These are phyloP conservation scores for Argyrosomus japonicus DNA, from an alignment of 2,113 vertebrate genomes.

Conservation along the genomic window DNA sequence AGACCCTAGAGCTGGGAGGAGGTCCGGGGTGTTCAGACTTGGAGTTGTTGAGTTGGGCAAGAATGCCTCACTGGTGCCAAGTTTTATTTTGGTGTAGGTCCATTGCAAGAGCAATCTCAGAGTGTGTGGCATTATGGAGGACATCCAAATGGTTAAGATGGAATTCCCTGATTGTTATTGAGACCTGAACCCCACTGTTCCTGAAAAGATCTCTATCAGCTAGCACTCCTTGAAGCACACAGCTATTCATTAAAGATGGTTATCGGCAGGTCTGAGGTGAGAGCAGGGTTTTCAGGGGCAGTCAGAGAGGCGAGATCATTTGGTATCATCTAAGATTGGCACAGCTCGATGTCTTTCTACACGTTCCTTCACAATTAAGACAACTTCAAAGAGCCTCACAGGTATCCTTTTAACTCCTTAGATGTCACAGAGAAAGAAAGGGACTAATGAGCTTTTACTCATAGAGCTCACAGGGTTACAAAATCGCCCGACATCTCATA, in stretches of 20 bases:
- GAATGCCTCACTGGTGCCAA: slow-evolving; percentile 78
- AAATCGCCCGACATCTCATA: slow-evolving; percentile 42
- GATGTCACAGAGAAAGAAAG: slow-evolving; percentile 47
- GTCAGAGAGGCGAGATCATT: slow-evolving; percentile 71
- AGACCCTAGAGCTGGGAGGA: slow-evolving; percentile 60
- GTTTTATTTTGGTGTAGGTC: slow-evolving; percentile 86
- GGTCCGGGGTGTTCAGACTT: slow-evolving; percentile 60
- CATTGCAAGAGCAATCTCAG: slow-evolving; percentile 83
- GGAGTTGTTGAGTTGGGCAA: slow-evolving; percentile 69
- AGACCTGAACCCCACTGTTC: slow-evolving; percentile 84
- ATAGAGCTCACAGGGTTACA: slow-evolving; percentile 41
- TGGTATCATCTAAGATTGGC: slow-evolving; percentile 64
- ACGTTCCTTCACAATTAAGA: slow-evolving; percentile 67
- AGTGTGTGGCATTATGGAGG: slow-evolving; percentile 89
- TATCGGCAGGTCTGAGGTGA: slow-evolving; percentile 76
- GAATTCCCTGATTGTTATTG: slow-evolving; percentile 85
- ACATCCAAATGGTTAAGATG: slow-evolving; percentile 87
- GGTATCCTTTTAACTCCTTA: slow-evolving; percentile 53
- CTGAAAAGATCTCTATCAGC: slow-evolving; percentile 85
- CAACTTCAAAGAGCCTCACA: slow-evolving; percentile 67
- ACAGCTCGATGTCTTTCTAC: slow-evolving; percentile 22
- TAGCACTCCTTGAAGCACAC: slow-evolving; percentile 80
- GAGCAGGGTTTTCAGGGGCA: slow-evolving; percentile 75
- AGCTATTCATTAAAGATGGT: slow-evolving; percentile 88
- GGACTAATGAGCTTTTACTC: slow-evolving; percentile 47